phyloP scores from a whole-genome alignment of 2,113 vertebrate species.

The Dasyurus viverrinus region DNA sequence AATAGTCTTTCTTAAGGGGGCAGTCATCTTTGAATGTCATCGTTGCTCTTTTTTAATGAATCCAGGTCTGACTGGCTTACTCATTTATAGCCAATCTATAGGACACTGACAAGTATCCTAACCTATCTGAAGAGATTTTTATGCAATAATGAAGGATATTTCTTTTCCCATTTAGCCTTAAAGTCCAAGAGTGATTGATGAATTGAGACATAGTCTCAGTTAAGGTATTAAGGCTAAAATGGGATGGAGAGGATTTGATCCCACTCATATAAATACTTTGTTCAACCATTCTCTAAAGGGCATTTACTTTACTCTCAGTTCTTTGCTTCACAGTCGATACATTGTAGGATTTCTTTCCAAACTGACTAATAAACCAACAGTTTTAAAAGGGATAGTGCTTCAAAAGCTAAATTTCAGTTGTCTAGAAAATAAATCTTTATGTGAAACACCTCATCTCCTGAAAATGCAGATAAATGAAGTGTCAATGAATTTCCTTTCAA shows the following conservation, averaged over 20 bases:
- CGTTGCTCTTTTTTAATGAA: background rate
- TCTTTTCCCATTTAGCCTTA: background rate
- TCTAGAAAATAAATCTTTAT: slow-evolving; percentile 47
- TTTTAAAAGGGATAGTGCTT: slow-evolving; percentile 12
- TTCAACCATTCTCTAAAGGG: background rate
- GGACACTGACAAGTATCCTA: background rate
- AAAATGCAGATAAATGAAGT: slow-evolving; percentile 7
- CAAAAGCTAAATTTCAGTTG: slow-evolving; percentile 29
- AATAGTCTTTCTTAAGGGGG: background rate
- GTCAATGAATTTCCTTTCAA: background rate
- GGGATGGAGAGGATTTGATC: background rate
- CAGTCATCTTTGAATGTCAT: background rate
- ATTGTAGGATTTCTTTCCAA: slow-evolving; percentile 27
- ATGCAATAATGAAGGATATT: background rate
- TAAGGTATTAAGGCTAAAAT: background rate
- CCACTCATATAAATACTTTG: background rate
- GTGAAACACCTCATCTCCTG: background rate
- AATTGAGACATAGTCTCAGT: background rate
- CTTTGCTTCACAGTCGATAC: background rate
- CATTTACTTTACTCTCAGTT: background rate
- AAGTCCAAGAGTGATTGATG: background rate
- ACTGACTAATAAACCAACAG: slow-evolving; percentile 36
- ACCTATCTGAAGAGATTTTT: background rate
- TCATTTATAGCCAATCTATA: background rate
- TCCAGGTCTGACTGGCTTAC: background rate